Percentiles rank a stretch among this genome's conserved stretches.
phyloP scores from a whole-genome alignment of 2,888 invertebrate genomes.

The Linyphia triangularis region DNA sequence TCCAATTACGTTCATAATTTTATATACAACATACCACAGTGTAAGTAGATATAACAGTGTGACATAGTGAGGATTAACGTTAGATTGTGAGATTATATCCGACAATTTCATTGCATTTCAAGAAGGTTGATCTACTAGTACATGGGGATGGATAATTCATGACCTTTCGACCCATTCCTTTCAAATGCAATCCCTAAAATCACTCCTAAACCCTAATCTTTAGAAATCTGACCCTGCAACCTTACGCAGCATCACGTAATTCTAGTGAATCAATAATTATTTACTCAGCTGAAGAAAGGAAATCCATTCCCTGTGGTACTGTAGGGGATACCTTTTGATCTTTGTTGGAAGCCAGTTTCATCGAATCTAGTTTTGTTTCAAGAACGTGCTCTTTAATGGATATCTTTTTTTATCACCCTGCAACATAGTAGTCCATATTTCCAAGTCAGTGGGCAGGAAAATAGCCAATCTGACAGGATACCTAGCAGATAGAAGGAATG shows the following conservation, averaged over 20 bases:
- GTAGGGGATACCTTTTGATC: neutral
- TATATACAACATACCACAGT: too few relatives aligned
- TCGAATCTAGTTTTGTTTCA: constrained; percentile 44
- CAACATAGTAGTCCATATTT: constrained; percentile 55
- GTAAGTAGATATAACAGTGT: too few relatives aligned
- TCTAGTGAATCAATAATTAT: constrained; percentile 40
- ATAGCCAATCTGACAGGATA: constrained; percentile 62
- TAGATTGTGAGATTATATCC: too few relatives aligned
- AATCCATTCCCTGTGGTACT: constrained; percentile 35
- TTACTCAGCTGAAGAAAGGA: constrained; percentile 24
- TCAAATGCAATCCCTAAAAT: neutral
- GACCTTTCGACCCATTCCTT: neutral
- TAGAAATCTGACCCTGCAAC: neutral
- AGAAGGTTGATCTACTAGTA: too few relatives aligned
- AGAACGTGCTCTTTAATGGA: constrained; percentile 64
- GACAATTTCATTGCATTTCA: too few relatives aligned
- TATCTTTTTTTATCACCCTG: constrained; percentile 55
- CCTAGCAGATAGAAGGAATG: constrained; percentile 25
- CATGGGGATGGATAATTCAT: too few relatives aligned
- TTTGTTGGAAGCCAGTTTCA: constrained; percentile 35
- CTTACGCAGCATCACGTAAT: constrained; percentile 25
- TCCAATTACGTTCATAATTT: too few relatives aligned
- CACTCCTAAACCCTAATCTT: neutral
- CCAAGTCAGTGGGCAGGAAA: constrained; percentile 63
- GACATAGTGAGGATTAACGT: too few relatives aligned